These are phyloP conservation scores for Megalurothrips usitatus DNA, from an alignment of 2,888 invertebrate genomes.

Conservation along the genomic window DNA sequence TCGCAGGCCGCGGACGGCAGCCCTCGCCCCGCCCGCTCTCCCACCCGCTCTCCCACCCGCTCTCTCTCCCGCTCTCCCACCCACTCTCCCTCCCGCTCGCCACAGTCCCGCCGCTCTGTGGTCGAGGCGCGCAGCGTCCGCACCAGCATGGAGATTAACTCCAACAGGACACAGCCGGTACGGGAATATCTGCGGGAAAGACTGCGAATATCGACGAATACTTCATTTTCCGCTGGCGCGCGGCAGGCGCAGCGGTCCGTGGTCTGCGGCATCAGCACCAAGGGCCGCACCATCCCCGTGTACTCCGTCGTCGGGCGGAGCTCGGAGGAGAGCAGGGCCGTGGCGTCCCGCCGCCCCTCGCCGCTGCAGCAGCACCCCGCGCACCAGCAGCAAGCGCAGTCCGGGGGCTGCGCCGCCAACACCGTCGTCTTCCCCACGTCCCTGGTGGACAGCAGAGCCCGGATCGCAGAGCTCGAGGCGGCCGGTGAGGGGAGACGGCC, in stretches of 20 bases:
- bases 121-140: not conserved
- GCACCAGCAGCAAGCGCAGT: not conserved
- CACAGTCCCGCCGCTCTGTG: not conserved
- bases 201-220: not conserved
- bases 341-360: not conserved
- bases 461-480: not conserved
- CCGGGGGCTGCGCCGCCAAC: not conserved
- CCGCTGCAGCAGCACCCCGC: not conserved
- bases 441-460: not conserved
- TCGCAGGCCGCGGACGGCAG: not conserved
- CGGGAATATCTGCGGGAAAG: not conserved
- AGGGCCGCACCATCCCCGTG: conserved; percentile 9
- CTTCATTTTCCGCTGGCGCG: not conserved
- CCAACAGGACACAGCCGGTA: conserved; percentile 7
- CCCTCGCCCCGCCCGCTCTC: not conserved
- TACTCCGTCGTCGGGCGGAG: not conserved
- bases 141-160: conserved; percentile 8
- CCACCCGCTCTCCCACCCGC: not conserved
- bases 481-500: not conserved
- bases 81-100: not conserved
- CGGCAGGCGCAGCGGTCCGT: not conserved
- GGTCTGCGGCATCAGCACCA: not conserved
- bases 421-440: conserved; percentile 2
- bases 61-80: not conserved
- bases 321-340: not conserved